Conservation (phyloP, 2,888 invertebrate species). For the Morpho achilles region DNA sequence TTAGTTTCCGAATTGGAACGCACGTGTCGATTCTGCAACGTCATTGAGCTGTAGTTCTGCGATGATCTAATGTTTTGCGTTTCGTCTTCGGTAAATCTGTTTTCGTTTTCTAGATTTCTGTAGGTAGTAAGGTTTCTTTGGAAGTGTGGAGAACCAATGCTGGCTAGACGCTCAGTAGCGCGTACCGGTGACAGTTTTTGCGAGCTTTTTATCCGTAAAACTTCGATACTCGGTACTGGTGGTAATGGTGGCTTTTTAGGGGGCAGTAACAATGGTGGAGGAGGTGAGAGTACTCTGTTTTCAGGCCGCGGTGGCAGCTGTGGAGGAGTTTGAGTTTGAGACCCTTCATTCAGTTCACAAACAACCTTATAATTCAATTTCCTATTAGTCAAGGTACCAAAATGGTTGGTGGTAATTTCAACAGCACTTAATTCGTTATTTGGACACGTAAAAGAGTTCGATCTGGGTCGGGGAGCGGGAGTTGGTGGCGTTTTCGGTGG, state of each 20-base stretch:
- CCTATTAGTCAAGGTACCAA: constrained; percentile 66
- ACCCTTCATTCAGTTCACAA: constrained; percentile 63
- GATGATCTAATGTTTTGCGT: constrained; percentile 45
- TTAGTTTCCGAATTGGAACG: constrained; percentile 72
- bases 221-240: constrained; percentile 83
- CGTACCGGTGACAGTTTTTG: constrained; percentile 62
- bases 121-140: constrained; percentile 80
- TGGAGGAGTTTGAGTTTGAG: constrained; percentile 62
- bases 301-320: constrained; percentile 75
- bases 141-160: constrained; percentile 82
- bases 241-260: constrained; percentile 87
- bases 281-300: constrained; percentile 57
- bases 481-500: constrained; percentile 81
- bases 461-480: constrained; percentile 76
- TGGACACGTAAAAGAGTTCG: constrained; percentile 75
- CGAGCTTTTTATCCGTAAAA: constrained; percentile 76
- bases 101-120: constrained; percentile 78
- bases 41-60: constrained; percentile 63
- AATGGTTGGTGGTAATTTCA: constrained; percentile 65
- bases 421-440: constrained; percentile 66
- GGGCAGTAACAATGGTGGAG: constrained; percentile 78
- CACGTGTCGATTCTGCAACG: constrained; percentile 64
- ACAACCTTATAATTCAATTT: constrained; percentile 68
- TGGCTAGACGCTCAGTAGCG: constrained; percentile 75
- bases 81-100: constrained; percentile 57